phyloP scores from a whole-genome alignment of 2,113 vertebrate species.

The Heptranchias perlo region DNA sequence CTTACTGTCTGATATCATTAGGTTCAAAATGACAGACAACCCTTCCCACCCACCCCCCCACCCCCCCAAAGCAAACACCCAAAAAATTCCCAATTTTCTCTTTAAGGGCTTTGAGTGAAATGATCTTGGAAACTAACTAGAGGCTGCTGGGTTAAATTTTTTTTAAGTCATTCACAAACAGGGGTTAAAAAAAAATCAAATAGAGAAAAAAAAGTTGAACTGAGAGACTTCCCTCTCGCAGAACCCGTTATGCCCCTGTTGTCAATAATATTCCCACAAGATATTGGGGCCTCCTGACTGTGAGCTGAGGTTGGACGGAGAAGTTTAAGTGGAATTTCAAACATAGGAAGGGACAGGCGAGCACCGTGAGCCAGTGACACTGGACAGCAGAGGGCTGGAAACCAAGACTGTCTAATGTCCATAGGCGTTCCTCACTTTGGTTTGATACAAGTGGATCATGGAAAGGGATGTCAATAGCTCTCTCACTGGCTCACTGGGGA shows the following conservation, averaged over 20 bases:
- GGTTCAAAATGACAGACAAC: not conserved
- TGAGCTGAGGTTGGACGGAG: too few species aligned
- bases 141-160: too few species aligned
- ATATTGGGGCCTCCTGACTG: too few species aligned
- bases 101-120: not conserved
- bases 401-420: too few species aligned
- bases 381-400: too few species aligned
- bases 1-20: not conserved
- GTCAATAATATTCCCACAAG: not conserved
- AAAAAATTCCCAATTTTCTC: not conserved
- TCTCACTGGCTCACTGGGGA: not conserved
- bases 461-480: not conserved
- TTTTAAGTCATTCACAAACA: not conserved
- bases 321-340: too few species aligned
- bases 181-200: not conserved
- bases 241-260: not conserved
- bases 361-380: too few species aligned
- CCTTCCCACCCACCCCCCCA: not conserved
- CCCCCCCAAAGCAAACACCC: not conserved
- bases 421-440: too few species aligned
- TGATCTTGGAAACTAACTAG: not conserved
- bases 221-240: not conserved
- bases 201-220: not conserved
- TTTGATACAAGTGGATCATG: not conserved
- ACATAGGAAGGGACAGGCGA: too few species aligned